Conservation (phyloP, 1,140 invertebrate genomes). For the Papilio glaucus region DNA sequence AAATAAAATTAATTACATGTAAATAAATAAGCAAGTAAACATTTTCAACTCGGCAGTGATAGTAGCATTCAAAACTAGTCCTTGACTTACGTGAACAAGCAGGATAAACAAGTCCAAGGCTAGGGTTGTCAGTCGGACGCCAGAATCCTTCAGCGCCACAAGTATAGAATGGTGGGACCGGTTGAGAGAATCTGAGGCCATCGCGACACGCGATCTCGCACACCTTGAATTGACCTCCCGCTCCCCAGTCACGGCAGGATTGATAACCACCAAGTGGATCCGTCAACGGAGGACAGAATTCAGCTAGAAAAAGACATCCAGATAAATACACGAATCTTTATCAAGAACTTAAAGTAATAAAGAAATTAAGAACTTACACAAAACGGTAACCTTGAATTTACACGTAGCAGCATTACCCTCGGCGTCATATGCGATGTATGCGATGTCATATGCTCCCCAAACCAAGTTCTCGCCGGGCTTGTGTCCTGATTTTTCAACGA, state of each 20-base stretch:
- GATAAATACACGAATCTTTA: neutral
- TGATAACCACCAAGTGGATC: conserved; percentile 96
- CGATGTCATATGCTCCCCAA: conserved; percentile 96
- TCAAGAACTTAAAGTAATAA: neutral
- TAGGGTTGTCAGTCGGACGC: conserved; percentile 93
- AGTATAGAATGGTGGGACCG: conserved; percentile 96
- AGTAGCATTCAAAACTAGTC: neutral
- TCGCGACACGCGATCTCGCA: conserved; percentile 95
- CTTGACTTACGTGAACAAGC: conserved; percentile 91
- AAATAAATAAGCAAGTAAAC: neutral
- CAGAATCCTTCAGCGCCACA: conserved; percentile 98
- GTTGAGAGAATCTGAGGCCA: conserved; percentile 94
- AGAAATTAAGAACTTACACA: conserved; percentile 86
- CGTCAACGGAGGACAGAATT: conserved; percentile 93
- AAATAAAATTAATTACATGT: conserved; percentile 33
- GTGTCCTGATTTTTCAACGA: conserved; percentile 94
- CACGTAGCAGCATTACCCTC: conserved; percentile 96
- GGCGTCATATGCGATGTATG: conserved; percentile 96
- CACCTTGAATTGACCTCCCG: conserved; percentile 96
- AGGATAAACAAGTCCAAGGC: conserved; percentile 92
- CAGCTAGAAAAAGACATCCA: conserved; percentile 84
- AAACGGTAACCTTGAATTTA: conserved; percentile 95
- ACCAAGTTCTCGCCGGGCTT: conserved; percentile 94
- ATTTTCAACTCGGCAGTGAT: neutral
- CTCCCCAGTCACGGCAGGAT: conserved; percentile 97